phyloP scores from a whole-genome alignment of 2,888 invertebrate genomes.

The Spodoptera exigua region DNA sequence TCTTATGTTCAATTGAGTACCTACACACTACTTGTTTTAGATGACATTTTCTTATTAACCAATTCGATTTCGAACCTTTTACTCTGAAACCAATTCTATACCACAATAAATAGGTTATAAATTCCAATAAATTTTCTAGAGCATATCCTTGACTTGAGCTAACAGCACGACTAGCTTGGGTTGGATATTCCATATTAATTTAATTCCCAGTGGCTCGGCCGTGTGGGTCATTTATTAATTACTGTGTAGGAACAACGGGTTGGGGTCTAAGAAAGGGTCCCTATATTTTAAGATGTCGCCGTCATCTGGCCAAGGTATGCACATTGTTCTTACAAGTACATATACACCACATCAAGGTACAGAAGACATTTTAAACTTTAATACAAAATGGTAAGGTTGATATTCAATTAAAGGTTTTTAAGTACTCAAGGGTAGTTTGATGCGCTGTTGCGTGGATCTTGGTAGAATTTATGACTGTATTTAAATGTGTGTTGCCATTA shows the following conservation, averaged over 20 bases:
- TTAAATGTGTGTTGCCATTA: conserved; percentile 60
- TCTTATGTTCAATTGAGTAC: too few species aligned
- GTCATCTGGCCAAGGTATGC: conserved; percentile 85
- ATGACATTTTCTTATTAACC: too few species aligned
- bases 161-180: conserved; percentile 21
- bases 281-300: conserved; percentile 86
- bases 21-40: conserved; percentile 6
- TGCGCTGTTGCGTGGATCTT: too few species aligned
- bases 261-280: conserved; percentile 83
- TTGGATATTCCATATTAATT: conserved; percentile 76
- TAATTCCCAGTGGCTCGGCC: conserved; percentile 64
- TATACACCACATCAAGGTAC: conserved; percentile 8
- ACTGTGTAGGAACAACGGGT: conserved; percentile 73
- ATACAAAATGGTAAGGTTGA: too few species aligned
- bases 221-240: conserved; percentile 88
- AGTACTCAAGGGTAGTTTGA: too few species aligned
- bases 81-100: too few species aligned
- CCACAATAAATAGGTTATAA: too few species aligned
- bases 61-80: too few species aligned
- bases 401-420: too few species aligned
- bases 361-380: too few species aligned
- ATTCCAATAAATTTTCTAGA: not conserved
- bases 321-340: conserved; percentile 59
- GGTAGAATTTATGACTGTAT: conserved; percentile 75
- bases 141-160: not conserved